These are phyloP conservation scores for Caerostris darwini DNA, from an alignment of 1,140 invertebrate genomes.

Conservation along the genomic window DNA sequence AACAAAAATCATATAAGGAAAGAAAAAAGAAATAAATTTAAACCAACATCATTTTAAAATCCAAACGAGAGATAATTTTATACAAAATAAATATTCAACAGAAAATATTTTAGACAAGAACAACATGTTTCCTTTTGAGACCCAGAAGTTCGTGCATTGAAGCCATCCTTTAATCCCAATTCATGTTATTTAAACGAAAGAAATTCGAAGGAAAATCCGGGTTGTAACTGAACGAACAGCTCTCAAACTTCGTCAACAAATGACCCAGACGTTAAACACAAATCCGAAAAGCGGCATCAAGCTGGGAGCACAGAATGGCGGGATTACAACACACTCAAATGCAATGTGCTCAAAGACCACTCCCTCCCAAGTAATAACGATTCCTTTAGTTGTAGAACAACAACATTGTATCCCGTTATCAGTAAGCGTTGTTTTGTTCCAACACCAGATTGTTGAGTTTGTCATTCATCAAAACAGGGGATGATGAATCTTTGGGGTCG, in stretches of 20 bases:
- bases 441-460: slow-evolving; percentile 71
- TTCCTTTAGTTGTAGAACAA: slow-evolving; percentile 24
- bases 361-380: neutral
- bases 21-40: too few species aligned
- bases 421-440: slow-evolving; percentile 58
- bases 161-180: too few species aligned
- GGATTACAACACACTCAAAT: neutral
- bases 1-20: too few species aligned
- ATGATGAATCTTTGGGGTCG: slow-evolving; percentile 74
- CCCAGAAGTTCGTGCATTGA: too few species aligned
- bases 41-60: too few species aligned
- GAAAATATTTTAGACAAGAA: too few species aligned
- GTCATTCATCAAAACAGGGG: slow-evolving; percentile 74
- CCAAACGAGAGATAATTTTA: too few species aligned
- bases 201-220: neutral
- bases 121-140: too few species aligned
- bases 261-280: neutral
- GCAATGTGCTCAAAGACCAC: neutral
- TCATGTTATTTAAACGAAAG: too few species aligned
- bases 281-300: slow-evolving; percentile 26
- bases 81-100: too few species aligned
- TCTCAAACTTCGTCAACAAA: neutral
- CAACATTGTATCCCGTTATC: neutral
- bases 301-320: slow-evolving; percentile 24
- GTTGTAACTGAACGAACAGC: neutral